Conservation (phyloP, 2,113 vertebrate genomes). For the Clarias gariepinus region DNA sequence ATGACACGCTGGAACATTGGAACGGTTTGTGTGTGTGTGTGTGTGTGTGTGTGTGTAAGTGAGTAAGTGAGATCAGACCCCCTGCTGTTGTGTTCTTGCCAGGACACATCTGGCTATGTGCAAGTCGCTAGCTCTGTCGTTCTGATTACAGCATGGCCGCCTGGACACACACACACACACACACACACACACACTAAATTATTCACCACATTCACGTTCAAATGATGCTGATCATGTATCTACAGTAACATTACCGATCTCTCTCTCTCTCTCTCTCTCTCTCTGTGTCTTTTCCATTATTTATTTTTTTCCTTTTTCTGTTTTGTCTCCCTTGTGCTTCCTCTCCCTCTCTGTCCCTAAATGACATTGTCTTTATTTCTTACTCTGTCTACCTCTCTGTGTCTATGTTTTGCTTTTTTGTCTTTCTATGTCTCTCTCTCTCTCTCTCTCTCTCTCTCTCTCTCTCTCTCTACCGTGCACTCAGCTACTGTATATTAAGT, state of each 20-base stretch:
- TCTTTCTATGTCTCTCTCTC: background rate
- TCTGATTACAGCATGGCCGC: background rate
- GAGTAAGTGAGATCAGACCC: background rate
- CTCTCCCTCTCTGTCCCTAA: background rate
- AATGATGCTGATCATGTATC: constrained; percentile 1
- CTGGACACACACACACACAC: background rate
- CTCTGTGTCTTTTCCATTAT: background rate
- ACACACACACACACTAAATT: background rate
- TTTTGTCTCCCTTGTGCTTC: background rate
- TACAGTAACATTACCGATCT: background rate
- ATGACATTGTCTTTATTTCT: background rate
- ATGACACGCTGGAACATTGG: background rate
- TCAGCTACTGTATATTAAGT: background rate
- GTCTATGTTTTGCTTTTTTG: background rate
- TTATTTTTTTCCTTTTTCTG: background rate
- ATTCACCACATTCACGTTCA: background rate
- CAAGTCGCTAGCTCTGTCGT: constrained; percentile 1
- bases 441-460: background rate
- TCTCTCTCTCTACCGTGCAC: background rate
- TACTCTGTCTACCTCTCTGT: background rate
- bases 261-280: background rate
- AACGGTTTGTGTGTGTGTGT: background rate
- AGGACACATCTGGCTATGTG: constrained; percentile 21
- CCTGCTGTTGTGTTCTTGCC: constrained; percentile 13
- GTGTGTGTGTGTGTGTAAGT: background rate